phyloP scores from a whole-genome alignment of 2,113 vertebrate genomes.

The Cacatua alba region DNA sequence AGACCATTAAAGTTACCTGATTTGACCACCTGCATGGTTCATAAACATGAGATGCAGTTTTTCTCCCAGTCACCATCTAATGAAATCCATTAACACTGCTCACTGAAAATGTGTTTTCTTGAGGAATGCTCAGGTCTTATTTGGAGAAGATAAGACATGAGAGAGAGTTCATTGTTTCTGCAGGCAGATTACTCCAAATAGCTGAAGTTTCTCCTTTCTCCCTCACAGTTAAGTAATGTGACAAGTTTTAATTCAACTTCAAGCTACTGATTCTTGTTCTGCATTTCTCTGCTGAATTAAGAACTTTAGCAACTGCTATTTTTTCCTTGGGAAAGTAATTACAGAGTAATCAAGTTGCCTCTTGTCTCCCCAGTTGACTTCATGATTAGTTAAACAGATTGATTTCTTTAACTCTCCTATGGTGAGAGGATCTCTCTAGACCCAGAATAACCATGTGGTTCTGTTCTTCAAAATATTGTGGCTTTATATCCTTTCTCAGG shows the following conservation, averaged over 20 bases:
- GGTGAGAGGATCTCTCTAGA: not conserved
- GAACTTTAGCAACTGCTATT: not conserved
- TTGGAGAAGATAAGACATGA: not conserved
- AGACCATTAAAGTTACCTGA: not conserved
- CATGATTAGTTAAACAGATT: constrained; percentile 42
- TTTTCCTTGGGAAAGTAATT: constrained; percentile 37
- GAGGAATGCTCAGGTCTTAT: not conserved
- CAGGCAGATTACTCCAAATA: not conserved
- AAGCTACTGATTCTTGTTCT: constrained; percentile 19
- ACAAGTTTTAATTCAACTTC: constrained; percentile 15
- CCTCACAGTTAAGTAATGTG: not conserved
- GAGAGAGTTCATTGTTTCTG: not conserved
- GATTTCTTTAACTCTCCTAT: not conserved
- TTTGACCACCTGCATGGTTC: not conserved
- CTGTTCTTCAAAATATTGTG: not conserved
- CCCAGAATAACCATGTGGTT: not conserved
- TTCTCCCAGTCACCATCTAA: not conserved
- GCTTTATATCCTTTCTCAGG: not conserved
- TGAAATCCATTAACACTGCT: not conserved
- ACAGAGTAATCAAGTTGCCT: constrained; percentile 31
- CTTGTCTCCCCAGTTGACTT: not conserved
- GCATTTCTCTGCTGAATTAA: constrained; percentile 26
- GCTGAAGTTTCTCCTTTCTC: not conserved
- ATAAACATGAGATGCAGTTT: not conserved
- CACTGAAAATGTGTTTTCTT: not conserved